These are phyloP conservation scores for Brachionus angularis DNA, from an alignment of 1,140 invertebrate species.

Conservation along the genomic window DNA sequence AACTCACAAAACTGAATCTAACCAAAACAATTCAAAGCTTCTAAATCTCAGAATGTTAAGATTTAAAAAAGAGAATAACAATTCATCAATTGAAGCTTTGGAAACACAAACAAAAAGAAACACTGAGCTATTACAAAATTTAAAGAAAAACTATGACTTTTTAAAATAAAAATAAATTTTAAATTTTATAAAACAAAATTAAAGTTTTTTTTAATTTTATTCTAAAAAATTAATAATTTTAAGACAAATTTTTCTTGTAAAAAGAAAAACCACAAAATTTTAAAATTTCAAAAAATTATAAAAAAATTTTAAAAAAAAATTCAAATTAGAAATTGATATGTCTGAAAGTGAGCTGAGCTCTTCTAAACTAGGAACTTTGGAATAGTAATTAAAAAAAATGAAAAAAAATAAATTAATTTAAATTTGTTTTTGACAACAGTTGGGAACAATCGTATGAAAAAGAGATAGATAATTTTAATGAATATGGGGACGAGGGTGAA, in stretches of 20 bases:
- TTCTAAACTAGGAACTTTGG: constrained; percentile 44
- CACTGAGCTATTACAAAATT: background rate
- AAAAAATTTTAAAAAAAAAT: constrained; percentile 48
- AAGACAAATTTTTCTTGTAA: too few species aligned
- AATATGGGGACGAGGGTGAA: constrained; percentile 45
- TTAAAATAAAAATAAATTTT: background rate
- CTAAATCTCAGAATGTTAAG: too few species aligned
- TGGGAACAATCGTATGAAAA: constrained; percentile 43
- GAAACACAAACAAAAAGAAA: background rate
- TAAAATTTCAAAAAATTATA: background rate
- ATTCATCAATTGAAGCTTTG: constrained; percentile 1
- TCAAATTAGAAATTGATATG: constrained; percentile 66
- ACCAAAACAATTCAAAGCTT: too few species aligned
- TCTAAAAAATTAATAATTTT: too few species aligned
- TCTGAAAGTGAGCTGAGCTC: constrained; percentile 29
- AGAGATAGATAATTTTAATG: constrained; percentile 45
- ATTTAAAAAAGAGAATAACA: background rate
- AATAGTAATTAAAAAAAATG: constrained; percentile 35
- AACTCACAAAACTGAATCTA: too few species aligned
- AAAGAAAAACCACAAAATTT: too few species aligned
- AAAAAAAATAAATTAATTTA: background rate
- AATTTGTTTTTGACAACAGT: constrained; percentile 11
- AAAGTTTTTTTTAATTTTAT: too few species aligned
- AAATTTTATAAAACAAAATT: too few species aligned
- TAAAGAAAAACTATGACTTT: background rate